phyloP scores from a whole-genome alignment of 2,797 vertebrate genomes.

The Lutjanus campechanus region DNA sequence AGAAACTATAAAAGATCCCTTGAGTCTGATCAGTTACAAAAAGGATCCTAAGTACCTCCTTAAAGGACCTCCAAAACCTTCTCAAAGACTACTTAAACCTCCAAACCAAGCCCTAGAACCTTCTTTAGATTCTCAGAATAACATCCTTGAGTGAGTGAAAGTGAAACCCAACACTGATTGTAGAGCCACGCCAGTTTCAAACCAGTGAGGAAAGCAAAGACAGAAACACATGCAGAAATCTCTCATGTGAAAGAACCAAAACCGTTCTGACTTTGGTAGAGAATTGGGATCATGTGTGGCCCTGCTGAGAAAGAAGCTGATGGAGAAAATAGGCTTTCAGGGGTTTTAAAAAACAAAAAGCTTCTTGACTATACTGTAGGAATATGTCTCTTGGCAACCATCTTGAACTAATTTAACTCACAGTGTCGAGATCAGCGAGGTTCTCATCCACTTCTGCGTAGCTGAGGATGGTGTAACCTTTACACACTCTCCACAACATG shows the following conservation, averaged over 20 bases:
- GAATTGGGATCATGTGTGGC: not conserved
- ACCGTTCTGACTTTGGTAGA: not conserved
- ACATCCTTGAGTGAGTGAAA: too few species aligned
- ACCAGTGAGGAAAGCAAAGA: not conserved
- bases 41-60: too few species aligned
- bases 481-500: conserved; percentile 97
- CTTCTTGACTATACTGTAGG: too few species aligned
- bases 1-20: too few species aligned
- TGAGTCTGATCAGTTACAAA: too few species aligned
- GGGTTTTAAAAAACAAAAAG: not conserved
- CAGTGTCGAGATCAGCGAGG: conserved; percentile 92
- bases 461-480: conserved; percentile 96
- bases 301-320: not conserved
- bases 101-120: too few species aligned
- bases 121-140: too few species aligned
- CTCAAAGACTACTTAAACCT: too few species aligned
- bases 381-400: not conserved
- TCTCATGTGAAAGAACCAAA: too few species aligned
- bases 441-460: conserved; percentile 92
- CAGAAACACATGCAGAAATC: not conserved
- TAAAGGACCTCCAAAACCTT: too few species aligned
- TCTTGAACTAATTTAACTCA: conserved; percentile 77
- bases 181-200: too few species aligned
- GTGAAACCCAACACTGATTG: too few species aligned
- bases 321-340: not conserved